Evolutionary conservation across 2,888 invertebrate genomes (phyloP).

Genomic region (Criorhina ranunculi): DNA sequence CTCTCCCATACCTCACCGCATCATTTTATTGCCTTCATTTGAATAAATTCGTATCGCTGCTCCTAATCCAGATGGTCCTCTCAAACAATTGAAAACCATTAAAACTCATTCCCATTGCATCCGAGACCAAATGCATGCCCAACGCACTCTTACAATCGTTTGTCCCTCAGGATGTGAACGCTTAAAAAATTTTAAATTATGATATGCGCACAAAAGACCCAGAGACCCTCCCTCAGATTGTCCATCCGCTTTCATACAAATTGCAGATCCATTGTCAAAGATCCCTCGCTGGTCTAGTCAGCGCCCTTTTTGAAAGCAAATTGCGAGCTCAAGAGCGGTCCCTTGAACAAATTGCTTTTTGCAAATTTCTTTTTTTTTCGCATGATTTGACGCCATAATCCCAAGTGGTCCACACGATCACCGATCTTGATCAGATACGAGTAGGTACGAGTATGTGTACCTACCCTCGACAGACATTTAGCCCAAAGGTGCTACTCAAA

Average conservation of each 20-base stretch:
- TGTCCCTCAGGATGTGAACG: conserved; percentile 49
- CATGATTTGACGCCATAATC: conserved; percentile 71
- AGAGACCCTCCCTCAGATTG: conserved; percentile 62
- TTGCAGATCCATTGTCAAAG: conserved; percentile 69
- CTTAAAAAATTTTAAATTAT: conserved; percentile 56
- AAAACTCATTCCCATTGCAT: conserved; percentile 53
- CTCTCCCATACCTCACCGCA: conserved; percentile 40
- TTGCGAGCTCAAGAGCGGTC: conserved; percentile 43
- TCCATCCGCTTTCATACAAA: conserved; percentile 64
- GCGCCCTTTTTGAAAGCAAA: conserved; percentile 54
- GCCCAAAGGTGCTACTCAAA: conserved; percentile 71
- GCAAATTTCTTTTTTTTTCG: conserved; percentile 59
- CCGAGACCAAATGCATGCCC: conserved; percentile 14
- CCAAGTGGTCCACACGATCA: conserved; percentile 72
- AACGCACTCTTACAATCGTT: conserved; percentile 21
- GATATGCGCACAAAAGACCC: conserved; percentile 55
- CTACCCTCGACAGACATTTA: conserved; percentile 48
- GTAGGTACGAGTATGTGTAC: conserved; percentile 2
- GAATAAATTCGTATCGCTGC: conserved; percentile 65
- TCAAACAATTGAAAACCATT: conserved; percentile 65
- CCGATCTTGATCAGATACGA: conserved; percentile 24
- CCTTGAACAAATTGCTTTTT: conserved; percentile 60
- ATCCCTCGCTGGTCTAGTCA: conserved; percentile 45
- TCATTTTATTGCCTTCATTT: conserved; percentile 45
- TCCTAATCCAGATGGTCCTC: conserved; percentile 53